Evolutionary conservation across 2,113 vertebrate species (phyloP).

Genomic region (Bubo blakistoni): DNA sequence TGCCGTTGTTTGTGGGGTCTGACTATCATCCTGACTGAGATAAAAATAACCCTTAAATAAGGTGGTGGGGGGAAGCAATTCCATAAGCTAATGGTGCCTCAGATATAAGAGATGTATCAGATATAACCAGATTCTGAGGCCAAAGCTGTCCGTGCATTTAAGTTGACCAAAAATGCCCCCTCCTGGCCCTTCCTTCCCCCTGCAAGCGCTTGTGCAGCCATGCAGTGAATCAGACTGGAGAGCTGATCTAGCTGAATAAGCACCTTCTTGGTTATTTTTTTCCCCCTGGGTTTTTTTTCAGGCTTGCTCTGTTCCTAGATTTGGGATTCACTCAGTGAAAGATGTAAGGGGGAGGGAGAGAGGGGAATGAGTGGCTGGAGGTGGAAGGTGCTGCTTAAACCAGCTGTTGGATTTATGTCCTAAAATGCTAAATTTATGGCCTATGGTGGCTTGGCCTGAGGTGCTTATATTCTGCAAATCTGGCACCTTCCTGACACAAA

Average conservation of each 20-base stretch:
- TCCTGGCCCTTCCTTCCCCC: constrained; percentile 48
- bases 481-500: background rate
- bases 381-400: background rate
- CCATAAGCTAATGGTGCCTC: background rate
- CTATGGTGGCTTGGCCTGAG: background rate
- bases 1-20: background rate
- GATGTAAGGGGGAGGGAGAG: background rate
- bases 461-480: background rate
- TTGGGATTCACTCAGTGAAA: background rate
- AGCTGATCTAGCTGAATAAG: background rate
- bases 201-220: background rate
- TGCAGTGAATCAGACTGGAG: background rate
- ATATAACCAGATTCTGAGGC: background rate
- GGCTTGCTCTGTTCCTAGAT: background rate
- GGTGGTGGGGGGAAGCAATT: background rate
- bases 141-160: background rate
- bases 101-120: background rate
- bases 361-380: background rate
- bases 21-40: background rate
- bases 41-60: background rate
- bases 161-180: constrained; percentile 58
- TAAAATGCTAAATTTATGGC: background rate
- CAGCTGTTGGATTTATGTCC: background rate
- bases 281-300: background rate
- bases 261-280: background rate